These are phyloP conservation scores for Macrobrachium rosenbergii DNA, from an alignment of 1,140 invertebrate species.

Conservation along the genomic window DNA sequence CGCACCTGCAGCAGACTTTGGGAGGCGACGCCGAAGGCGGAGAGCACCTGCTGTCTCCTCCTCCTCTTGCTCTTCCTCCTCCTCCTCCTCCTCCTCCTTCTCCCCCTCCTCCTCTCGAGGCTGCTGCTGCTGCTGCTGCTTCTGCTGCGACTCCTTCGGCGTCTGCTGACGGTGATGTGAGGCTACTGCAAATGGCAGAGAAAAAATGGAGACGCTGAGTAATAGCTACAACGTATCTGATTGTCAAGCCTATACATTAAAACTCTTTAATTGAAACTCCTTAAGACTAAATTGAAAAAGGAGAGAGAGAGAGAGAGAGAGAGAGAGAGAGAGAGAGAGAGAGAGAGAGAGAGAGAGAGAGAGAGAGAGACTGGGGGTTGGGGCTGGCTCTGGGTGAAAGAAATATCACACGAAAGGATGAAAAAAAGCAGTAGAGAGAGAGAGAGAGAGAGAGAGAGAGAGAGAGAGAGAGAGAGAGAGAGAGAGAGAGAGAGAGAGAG, in stretches of 20 bases:
- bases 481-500: too few relatives aligned
- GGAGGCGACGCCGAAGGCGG: not conserved
- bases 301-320: not conserved
- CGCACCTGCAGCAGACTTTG: constrained; percentile 47
- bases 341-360: constrained; percentile 10
- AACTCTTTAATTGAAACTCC: too few relatives aligned
- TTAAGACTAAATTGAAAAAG: not conserved
- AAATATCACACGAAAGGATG: not conserved
- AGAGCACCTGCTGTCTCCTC: not conserved
- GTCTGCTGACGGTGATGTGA: too few relatives aligned
- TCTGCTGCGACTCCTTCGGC: too few relatives aligned
- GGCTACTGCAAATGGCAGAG: too few relatives aligned
- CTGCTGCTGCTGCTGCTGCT: not conserved
- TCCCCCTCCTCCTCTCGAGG: not conserved
- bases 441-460: constrained; percentile 4
- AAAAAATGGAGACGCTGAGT: too few relatives aligned
- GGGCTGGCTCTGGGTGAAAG: too few relatives aligned
- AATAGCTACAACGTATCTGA: too few relatives aligned
- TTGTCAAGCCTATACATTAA: too few relatives aligned
- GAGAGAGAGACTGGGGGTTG: constrained; percentile 4
- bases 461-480: too few relatives aligned
- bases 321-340: not conserved
- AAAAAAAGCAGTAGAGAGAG: not conserved
- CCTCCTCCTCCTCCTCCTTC: not conserved
- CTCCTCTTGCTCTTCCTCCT: not conserved